Conservation (phyloP, 2,113 vertebrate genomes). For the Promerops cafer region DNA sequence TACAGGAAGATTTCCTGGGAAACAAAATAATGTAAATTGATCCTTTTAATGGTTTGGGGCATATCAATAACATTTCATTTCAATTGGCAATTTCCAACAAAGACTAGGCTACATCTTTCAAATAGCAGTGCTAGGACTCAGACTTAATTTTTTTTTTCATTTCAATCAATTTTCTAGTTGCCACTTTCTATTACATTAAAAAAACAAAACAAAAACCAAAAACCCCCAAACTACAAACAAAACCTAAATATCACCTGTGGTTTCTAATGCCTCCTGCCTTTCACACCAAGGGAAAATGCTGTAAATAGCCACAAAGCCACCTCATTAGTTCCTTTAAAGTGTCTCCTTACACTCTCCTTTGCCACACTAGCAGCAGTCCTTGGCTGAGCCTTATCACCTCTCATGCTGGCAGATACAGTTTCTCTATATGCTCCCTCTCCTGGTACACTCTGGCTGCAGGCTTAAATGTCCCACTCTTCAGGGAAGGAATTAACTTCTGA, state of each 20-base stretch:
- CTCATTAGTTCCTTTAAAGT: neutral
- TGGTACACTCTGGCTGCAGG: neutral
- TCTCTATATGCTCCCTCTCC: neutral
- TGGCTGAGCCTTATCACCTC: neutral
- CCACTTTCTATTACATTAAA: neutral
- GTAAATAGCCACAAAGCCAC: neutral
- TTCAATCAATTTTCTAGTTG: neutral
- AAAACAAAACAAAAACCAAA: neutral
- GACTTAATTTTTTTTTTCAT: neutral
- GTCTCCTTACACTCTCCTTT: neutral
- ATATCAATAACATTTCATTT: neutral
- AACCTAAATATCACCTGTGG: neutral
- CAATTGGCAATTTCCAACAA: neutral
- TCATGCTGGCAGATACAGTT: neutral
- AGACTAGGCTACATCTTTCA: neutral
- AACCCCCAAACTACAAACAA: neutral
- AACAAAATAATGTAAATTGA: neutral
- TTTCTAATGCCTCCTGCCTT: neutral
- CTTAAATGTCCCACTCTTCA: neutral
- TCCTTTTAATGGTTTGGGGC: neutral
- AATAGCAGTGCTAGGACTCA: neutral
- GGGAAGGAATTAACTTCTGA: neutral
- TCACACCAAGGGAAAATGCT: neutral
- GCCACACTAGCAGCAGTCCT: neutral
- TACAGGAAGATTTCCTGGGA: neutral